These are phyloP conservation scores for Chionoecetes opilio DNA, from an alignment of 1,140 invertebrate species.

Conservation along the genomic window DNA sequence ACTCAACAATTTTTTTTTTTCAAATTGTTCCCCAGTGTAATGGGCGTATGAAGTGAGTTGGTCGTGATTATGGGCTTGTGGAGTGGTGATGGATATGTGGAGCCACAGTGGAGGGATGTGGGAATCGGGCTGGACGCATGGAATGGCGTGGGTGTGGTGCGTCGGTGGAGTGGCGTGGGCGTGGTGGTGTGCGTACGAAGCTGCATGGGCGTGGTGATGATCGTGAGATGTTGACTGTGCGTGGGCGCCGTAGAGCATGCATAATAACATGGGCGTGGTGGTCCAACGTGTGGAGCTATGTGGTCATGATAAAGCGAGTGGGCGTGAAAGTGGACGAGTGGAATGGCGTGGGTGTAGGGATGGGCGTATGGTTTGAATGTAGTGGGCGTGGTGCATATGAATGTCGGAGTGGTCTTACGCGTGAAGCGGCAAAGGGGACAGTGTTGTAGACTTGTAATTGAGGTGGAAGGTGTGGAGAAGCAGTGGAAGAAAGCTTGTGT, in stretches of 20 bases:
- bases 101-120: too few relatives aligned
- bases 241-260: not conserved
- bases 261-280: not conserved
- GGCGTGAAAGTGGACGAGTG: not conserved
- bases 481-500: not conserved
- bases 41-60: too few relatives aligned
- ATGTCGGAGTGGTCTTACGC: not conserved
- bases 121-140: too few relatives aligned
- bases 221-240: not conserved
- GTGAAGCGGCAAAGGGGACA: not conserved
- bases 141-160: not conserved
- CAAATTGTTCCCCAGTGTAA: too few relatives aligned
- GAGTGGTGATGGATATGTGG: too few relatives aligned
- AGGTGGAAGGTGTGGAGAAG: not conserved
- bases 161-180: not conserved
- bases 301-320: not conserved
- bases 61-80: too few relatives aligned
- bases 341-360: not conserved
- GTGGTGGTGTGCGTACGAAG: not conserved
- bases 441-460: too few relatives aligned
- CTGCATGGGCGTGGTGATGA: too few relatives aligned
- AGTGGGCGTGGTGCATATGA: not conserved
- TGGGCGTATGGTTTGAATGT: not conserved
- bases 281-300: not conserved
- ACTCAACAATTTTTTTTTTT: too few relatives aligned